Conservation (phyloP, 2,888 invertebrate species). For the Eustalomyia histrio region DNA sequence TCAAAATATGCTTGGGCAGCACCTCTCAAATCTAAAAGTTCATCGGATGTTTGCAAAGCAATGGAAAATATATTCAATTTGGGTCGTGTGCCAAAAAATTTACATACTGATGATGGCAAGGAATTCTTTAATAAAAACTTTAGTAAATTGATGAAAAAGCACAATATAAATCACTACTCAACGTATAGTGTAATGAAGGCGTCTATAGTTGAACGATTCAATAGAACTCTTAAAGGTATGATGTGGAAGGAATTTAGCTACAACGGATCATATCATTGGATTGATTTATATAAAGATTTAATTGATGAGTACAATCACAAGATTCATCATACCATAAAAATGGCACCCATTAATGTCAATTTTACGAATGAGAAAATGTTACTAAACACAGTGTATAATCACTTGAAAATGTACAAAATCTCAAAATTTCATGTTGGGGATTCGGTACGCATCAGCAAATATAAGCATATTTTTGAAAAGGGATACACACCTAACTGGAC, state of each 20-base stretch:
- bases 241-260: slow-evolving; percentile 71
- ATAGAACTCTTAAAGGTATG: slow-evolving; percentile 55
- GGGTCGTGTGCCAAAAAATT: slow-evolving; percentile 71
- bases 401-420: slow-evolving; percentile 48
- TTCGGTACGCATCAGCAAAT: slow-evolving; percentile 63
- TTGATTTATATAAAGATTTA: slow-evolving; percentile 67
- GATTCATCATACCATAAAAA: slow-evolving; percentile 56
- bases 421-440: slow-evolving; percentile 56
- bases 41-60: neutral
- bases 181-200: slow-evolving; percentile 27
- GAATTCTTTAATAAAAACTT: slow-evolving; percentile 65
- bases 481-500: slow-evolving; percentile 73
- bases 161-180: slow-evolving; percentile 65
- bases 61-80: slow-evolving; percentile 67
- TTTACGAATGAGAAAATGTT: slow-evolving; percentile 44
- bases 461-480: slow-evolving; percentile 63
- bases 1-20: slow-evolving; percentile 9
- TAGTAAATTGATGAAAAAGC: slow-evolving; percentile 46
- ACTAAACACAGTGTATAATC: slow-evolving; percentile 46
- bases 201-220: too few relatives aligned
- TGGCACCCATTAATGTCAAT: slow-evolving; percentile 57
- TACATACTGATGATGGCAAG: slow-evolving; percentile 13
- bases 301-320: slow-evolving; percentile 68
- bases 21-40: neutral
- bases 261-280: slow-evolving; percentile 70